These are phyloP conservation scores for Nannoperca australis DNA, from an alignment of 2,797 vertebrate genomes.

Conservation along the genomic window DNA sequence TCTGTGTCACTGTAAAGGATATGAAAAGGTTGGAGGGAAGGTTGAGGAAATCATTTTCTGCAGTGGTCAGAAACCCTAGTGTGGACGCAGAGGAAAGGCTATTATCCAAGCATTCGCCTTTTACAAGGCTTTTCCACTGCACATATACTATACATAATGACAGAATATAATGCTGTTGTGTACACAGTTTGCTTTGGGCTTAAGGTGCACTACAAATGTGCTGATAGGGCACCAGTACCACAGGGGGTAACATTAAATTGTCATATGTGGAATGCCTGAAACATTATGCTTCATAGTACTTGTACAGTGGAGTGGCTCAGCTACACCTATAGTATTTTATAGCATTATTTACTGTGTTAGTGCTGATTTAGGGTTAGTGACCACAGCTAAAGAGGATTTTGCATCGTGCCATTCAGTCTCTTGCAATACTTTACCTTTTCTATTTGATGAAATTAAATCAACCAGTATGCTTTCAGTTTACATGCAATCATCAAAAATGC, in stretches of 20 bases:
- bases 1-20: slow-evolving; percentile 91
- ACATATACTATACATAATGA: background rate
- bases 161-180: background rate
- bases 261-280: background rate
- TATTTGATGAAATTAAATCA: slow-evolving; percentile 24
- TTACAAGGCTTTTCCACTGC: slow-evolving; percentile 63
- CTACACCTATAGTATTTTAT: slow-evolving; percentile 8
- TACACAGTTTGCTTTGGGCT: background rate
- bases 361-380: slow-evolving; percentile 58
- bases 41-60: slow-evolving; percentile 10
- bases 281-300: slow-evolving; percentile 5
- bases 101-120: slow-evolving; percentile 30
- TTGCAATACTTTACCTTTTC: slow-evolving; percentile 39
- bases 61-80: slow-evolving; percentile 56
- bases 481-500: slow-evolving; percentile 81
- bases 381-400: slow-evolving; percentile 46
- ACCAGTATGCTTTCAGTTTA: slow-evolving; percentile 54
- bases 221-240: background rate
- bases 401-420: slow-evolving; percentile 59
- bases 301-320: slow-evolving; percentile 67
- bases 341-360: slow-evolving; percentile 41
- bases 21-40: background rate
- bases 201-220: background rate
- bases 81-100: slow-evolving; percentile 20
- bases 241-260: background rate